Base-by-base conservation (phyloP, 2,888 invertebrate genomes). In the Ischnus inquisitorius region DNA sequence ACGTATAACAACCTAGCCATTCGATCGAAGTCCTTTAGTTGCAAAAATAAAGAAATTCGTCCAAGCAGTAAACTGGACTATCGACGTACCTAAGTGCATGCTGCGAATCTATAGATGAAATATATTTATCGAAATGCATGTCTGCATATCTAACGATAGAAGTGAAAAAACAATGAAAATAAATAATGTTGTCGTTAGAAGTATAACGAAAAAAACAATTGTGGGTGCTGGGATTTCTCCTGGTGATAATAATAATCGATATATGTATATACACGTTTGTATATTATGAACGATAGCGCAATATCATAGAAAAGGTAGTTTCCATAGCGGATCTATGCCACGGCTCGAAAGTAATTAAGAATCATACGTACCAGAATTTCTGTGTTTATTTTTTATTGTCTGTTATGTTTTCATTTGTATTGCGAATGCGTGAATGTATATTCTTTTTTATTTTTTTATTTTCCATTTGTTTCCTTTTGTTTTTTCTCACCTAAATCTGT, bases 401-500 rank as follows among this genome's bases (percentile, higher is more conserved):
- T 28, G 60, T 60, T 60, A 6, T 34, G 34, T 34, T 34, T 34
- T 34, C 0, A 10, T 14, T 46, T 2, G 14, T 46, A 60, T 77
- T 68, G n/a, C 12, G 48, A 68, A 25, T 2, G 39, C 28, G 57
- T 12, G 19, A 71, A 51, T 54, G n/a, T 14, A 28, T 43, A 6
- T 19, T 54, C 8, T 22, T 54, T 0, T 8, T 51, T 54, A 2
- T 22, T 54, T 22, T 19, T 19, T 3, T 54, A 41, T 28, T 72
- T 43, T 41, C n/a, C n/a, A n/a, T 12, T 43, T 16, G 19, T 19
- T 65, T 3, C 19, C 72, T 64, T 75, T 22, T 25, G 28, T 28
- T n/a, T 69, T 71, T 76, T 51, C 88, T 91, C 94, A 96, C 96
- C 96, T 96, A 92, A 95, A 94, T 90, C 97, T 95, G 91, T 97